Evolutionary conservation across 2,888 invertebrate species (phyloP), one percentile per base, ranked within the genome.

Genomic region (Abrostola tripartita): DNA sequence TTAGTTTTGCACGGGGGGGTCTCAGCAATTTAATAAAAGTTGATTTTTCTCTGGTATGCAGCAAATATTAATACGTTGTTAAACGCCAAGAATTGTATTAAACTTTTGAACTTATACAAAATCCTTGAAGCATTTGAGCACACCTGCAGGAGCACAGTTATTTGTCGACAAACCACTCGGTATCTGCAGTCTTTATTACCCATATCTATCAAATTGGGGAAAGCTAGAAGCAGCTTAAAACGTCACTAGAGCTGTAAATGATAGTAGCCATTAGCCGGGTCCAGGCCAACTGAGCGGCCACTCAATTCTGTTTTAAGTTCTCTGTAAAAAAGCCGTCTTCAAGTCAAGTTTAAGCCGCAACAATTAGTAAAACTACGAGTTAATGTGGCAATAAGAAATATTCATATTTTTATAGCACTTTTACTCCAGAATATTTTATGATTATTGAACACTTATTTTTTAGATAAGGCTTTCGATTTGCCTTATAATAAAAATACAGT

Each of bases 131-230:
- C 24, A 24, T 24, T 24, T 24, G 1, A 24, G 24, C 24, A 24
- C 24, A 24, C 11, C n/a, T 36, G n/a, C 36, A 37, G 37, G 36
- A 51, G 36, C 35, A 37, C 35, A 11, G 51, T 51, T 51, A 9
- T 47, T 47, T 47, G 24, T 9, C 8, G 44, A 47, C 44, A 47
- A 47, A 47, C 44, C 44, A 47, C 44, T 47, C 44, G 10, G 44
- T 47, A 47, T 47, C 44, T 47, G 24, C 44, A 42, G 38, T n/a
- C n/a, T 47, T 47, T 47, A 47, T 47, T 24, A 47, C 44, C 44
- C 44, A 47, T 47, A 47, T 47, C 44, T 9, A 49, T 40, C 40
- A 9, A 56, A 47, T 47, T 47, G 44, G 14, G 14, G 44, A 47
- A 24, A 47, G 24, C 37, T 40, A 40, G 40, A 9, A 42, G 10